Conservation (phyloP, 2,797 vertebrate species). For the Brotula barbata region DNA sequence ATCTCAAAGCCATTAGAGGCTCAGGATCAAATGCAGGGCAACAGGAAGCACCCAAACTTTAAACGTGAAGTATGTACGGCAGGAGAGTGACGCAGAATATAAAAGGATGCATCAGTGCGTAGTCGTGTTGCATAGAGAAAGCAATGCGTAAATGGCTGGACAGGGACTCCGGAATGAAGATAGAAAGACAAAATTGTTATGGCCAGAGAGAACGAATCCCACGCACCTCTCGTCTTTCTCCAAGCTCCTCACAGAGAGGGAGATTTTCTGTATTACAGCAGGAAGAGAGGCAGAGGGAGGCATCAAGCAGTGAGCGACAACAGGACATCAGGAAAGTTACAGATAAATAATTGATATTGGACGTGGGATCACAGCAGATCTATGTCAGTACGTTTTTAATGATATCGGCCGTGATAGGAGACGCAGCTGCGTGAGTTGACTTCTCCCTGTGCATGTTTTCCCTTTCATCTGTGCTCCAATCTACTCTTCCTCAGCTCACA, state of each 20-base stretch:
- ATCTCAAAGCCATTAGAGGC: slow-evolving; percentile 44
- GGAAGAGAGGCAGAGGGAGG: slow-evolving; percentile 19
- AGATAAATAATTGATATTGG: slow-evolving; percentile 44
- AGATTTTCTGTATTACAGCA: background rate
- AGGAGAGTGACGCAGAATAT: slow-evolving; percentile 20
- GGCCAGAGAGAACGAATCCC: slow-evolving; percentile 36
- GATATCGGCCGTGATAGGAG: slow-evolving; percentile 33
- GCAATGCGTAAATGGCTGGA: slow-evolving; percentile 35
- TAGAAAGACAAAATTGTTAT: slow-evolving; percentile 35
- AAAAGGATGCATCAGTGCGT: too few relatives aligned
- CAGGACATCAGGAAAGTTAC: slow-evolving; percentile 63
- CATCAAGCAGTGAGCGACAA: slow-evolving; percentile 37
- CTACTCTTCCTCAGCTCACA: slow-evolving; percentile 40
- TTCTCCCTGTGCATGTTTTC: slow-evolving; percentile 32
- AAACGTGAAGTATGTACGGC: slow-evolving; percentile 17
- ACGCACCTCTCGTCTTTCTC: slow-evolving; percentile 33
- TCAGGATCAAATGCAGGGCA: slow-evolving; percentile 48
- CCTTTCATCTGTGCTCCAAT: slow-evolving; percentile 46
- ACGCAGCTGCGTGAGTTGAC: slow-evolving; percentile 27
- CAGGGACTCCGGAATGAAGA: slow-evolving; percentile 38
- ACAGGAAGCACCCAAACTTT: slow-evolving; percentile 30
- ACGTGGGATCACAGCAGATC: slow-evolving; percentile 54
- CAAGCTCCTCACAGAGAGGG: background rate
- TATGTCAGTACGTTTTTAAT: slow-evolving; percentile 16
- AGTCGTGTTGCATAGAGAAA: background rate